These are phyloP conservation scores for Acropora yongei DNA, from an alignment of 64 coral and sea anemone genomes.

Conservation along the genomic window DNA sequence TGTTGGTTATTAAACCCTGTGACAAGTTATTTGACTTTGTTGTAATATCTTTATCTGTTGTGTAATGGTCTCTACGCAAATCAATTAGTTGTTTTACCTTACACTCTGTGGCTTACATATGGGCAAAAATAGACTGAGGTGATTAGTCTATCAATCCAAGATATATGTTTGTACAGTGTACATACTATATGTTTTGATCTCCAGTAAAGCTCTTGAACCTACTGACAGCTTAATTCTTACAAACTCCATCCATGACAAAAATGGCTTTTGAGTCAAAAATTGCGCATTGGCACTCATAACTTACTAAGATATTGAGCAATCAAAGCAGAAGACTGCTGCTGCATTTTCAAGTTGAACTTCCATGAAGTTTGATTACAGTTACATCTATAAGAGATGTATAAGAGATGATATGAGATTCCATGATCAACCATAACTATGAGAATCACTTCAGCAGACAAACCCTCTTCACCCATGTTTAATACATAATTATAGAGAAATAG, in stretches of 20 bases:
- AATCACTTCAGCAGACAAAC: slow-evolving; percentile 15
- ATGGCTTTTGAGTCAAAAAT: slow-evolving; percentile 6
- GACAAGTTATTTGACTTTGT: background rate
- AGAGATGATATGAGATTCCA: slow-evolving; percentile 8
- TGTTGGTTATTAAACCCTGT: slow-evolving; percentile 6
- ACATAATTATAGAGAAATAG: slow-evolving; percentile 34
- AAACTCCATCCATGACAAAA: slow-evolving; percentile 14
- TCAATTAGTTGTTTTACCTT: slow-evolving; percentile 6
- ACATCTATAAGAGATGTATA: slow-evolving; percentile 10
- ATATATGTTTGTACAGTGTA: too few species aligned
- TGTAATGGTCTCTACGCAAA: background rate
- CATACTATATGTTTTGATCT: background rate
- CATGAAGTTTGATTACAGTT: background rate
- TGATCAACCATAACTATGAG: slow-evolving; percentile 20
- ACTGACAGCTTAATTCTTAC: slow-evolving; percentile 3
- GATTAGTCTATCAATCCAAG: slow-evolving; percentile 4
- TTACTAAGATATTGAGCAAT: slow-evolving; percentile 3
- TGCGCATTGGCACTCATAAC: slow-evolving; percentile 9
- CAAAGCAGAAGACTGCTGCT: slow-evolving; percentile 8
- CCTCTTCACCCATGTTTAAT: background rate
- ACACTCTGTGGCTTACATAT: background rate
- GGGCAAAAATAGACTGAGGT: background rate
- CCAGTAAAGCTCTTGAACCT: slow-evolving; percentile 9
- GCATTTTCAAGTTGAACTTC: background rate
- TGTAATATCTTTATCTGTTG: background rate